phyloP scores from a whole-genome alignment of 2,888 invertebrate species.

The Calameuta filiformis region DNA sequence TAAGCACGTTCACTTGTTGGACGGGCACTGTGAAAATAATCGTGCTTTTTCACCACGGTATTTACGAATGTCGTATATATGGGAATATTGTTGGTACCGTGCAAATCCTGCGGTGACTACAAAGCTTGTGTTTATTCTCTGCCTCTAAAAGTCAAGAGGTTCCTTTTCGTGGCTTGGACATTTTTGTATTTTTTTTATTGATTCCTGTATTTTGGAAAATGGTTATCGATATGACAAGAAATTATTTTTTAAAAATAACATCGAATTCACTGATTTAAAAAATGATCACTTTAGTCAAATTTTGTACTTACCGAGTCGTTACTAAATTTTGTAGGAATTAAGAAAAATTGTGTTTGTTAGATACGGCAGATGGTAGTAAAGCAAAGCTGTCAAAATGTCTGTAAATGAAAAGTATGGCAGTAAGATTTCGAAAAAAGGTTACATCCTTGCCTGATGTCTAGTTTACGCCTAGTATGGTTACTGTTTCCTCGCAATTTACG shows the following conservation, averaged over 20 bases:
- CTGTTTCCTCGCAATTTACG: conserved; percentile 38
- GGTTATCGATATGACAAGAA: background rate
- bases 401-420: background rate
- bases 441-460: conserved; percentile 30
- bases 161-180: conserved; percentile 4
- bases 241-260: background rate
- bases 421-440: conserved; percentile 10
- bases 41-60: conserved; percentile 39
- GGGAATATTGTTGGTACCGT: conserved; percentile 31
- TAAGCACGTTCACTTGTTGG: conserved; percentile 39
- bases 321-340: background rate
- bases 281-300: background rate
- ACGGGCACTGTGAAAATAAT: conserved; percentile 48
- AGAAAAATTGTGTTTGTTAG: background rate
- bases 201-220: background rate
- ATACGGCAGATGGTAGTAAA: background rate
- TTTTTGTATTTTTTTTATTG: background rate
- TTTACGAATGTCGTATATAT: conserved; percentile 39
- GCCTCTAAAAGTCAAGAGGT: conserved; percentile 22
- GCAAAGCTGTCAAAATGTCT: background rate
- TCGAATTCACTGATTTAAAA: background rate
- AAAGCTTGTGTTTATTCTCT: conserved; percentile 16
- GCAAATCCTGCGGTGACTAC: conserved; percentile 33
- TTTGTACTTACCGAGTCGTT: background rate
- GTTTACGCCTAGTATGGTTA: conserved; percentile 38